Base-by-base conservation (phyloP, 92 coral and sea anemone species). In the Heliopora coerulea region DNA sequence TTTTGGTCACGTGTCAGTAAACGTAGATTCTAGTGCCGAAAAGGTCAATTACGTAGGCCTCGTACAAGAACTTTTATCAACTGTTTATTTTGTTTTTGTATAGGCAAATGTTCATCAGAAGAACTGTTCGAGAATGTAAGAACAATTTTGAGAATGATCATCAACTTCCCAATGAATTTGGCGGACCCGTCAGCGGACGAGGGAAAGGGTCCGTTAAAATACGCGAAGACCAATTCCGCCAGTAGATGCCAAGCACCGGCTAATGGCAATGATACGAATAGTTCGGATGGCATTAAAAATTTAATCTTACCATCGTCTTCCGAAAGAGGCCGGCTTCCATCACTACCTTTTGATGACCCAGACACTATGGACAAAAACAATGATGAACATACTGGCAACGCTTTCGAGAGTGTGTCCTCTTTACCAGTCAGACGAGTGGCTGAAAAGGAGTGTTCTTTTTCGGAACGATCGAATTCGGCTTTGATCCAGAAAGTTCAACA, bases 151-250 rank as follows among this genome's bases (percentile, higher is more conserved):
- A 70, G 54, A n/a, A 52, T 70, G 63, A 19, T 54, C 23, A 70
- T 70, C 54, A 70, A 70, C 50, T 70, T 37, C 35, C 77, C 77
- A 32, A 70, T 70, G 77, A 3, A 44, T 48, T n/a, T 52, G 28
- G 63, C 62, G 4, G 63, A 52, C 33, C 44, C 77, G 15, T 31
- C 64, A 10, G 77, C 62, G 30, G 77, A 70, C 10, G 46, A 5
- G 63, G 50, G 62, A 31, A 26, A 52, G 13, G 74, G 7, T 1
- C 32, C 50, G 37, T 29, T 59, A 10, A 44, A 26, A 19, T 8
- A 8, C 21, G 13, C 13, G 26, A 44, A 32, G 12, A 46, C 2
- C 2, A 15, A 8, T 8, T 46, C 14, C n/a, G 24, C 3, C 11
- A 67, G 14, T 41, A 41, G 32, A 7, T 23, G 17, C 42, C 74